phyloP scores from a whole-genome alignment of 2,113 vertebrate species.

The Calyptomena viridis region DNA sequence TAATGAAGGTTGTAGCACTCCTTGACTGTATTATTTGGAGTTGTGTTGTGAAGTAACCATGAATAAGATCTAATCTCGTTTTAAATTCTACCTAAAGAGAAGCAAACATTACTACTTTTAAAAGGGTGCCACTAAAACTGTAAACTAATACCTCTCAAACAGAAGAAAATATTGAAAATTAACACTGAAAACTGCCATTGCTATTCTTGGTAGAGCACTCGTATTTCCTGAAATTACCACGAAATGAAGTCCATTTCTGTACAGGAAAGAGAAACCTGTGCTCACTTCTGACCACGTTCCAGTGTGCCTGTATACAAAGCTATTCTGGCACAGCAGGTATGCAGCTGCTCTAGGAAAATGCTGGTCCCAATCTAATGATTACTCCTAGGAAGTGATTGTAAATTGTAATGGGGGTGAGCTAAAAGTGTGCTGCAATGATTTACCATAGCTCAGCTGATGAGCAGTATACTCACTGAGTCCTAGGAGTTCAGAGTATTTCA shows the following conservation, averaged over 20 bases:
- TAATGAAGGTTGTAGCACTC: background rate
- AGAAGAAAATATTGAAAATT: background rate
- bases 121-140: background rate
- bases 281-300: background rate
- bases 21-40: background rate
- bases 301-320: background rate
- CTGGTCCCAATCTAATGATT: background rate
- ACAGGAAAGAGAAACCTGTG: background rate
- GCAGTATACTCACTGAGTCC: background rate
- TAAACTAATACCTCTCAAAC: background rate
- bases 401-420: background rate
- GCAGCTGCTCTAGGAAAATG: constrained; percentile 1
- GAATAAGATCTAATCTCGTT: background rate
- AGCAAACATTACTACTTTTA: background rate
- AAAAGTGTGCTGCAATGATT: background rate
- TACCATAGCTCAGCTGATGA: background rate
- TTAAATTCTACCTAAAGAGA: background rate
- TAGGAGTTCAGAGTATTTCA: background rate
- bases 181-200: background rate
- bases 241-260: background rate
- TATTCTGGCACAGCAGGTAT: background rate
- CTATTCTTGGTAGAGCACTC: background rate
- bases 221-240: background rate
- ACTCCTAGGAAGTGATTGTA: background rate
- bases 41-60: background rate